A percentile compares a stretch with the other conserved stretches of the same genome.
Evolutionary conservation across 1,140 invertebrate genomes (phyloP).

Genomic region (Ephestia elutella): DNA sequence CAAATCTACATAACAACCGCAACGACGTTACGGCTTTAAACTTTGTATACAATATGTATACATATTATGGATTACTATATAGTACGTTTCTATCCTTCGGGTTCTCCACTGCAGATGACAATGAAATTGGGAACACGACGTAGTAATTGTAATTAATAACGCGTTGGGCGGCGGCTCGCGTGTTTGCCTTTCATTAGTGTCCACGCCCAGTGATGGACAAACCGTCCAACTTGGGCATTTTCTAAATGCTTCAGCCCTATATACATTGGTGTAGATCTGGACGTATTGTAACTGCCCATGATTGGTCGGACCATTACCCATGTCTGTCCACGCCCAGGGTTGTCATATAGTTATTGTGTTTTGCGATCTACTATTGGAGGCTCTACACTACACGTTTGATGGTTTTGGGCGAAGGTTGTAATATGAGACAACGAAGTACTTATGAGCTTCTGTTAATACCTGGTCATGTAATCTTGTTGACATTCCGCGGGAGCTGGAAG

Average conservation of each 20-base stretch:
- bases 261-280: too few species aligned
- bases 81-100: too few species aligned
- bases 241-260: too few species aligned
- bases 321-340: conserved; percentile 39
- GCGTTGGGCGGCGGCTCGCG: conserved; percentile 44
- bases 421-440: not conserved
- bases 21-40: not conserved
- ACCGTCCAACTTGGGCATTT: too few species aligned
- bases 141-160: conserved; percentile 47
- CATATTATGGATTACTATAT: too few species aligned
- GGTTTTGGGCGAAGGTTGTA: conserved; percentile 6
- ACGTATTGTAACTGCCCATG: too few species aligned
- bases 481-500: not conserved
- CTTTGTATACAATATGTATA: too few species aligned
- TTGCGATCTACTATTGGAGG: conserved; percentile 28
- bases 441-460: not conserved
- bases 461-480: not conserved
- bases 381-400: not conserved
- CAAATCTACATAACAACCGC: too few species aligned
- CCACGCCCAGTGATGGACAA: conserved; percentile 5
- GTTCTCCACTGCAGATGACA: not conserved
- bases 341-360: conserved; percentile 40
- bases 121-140: not conserved
- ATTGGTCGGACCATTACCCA: too few species aligned
- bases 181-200: conserved; percentile 63